Conservation (phyloP, 1,140 invertebrate species). For the Penaeus vannamei region DNA sequence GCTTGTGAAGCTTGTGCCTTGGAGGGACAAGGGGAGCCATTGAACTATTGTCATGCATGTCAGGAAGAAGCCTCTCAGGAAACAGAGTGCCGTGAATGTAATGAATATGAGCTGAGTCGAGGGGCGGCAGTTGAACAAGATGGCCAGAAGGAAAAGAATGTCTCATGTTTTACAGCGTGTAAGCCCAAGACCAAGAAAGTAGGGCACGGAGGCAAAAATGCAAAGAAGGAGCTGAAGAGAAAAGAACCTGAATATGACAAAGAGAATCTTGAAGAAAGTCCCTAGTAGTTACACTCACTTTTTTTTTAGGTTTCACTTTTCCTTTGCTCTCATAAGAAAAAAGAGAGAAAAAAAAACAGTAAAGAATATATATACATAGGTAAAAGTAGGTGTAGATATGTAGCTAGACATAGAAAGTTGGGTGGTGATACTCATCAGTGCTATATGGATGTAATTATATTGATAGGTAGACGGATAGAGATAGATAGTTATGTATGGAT, state of each 20-base stretch:
- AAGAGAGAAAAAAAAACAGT: too few relatives aligned
- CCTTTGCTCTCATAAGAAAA: too few relatives aligned
- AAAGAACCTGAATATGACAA: not conserved
- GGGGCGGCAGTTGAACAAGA: not conserved
- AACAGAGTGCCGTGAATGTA: slow-evolving; percentile 2
- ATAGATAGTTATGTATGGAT: too few relatives aligned
- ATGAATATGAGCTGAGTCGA: slow-evolving; percentile 24
- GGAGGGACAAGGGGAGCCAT: slow-evolving; percentile 9
- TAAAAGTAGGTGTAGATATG: too few relatives aligned
- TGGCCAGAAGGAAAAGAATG: slow-evolving; percentile 28
- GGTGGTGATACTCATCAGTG: too few relatives aligned
- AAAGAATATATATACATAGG: too few relatives aligned
- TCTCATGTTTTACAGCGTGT: slow-evolving; percentile 52
- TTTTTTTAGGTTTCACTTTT: too few relatives aligned
- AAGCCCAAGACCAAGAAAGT: slow-evolving; percentile 1
- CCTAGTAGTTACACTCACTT: not conserved
- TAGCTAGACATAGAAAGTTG: too few relatives aligned
- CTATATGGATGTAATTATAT: too few relatives aligned
- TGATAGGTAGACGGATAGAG: too few relatives aligned
- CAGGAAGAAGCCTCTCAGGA: slow-evolving; percentile 13
- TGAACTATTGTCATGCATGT: slow-evolving; percentile 24
- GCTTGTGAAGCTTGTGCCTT: slow-evolving; percentile 48
- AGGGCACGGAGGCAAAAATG: slow-evolving; percentile 3
- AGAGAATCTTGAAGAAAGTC: not conserved
- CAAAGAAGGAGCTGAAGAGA: slow-evolving; percentile 30